Evolutionary conservation across 2,888 invertebrate genomes (phyloP), one percentile per base, ranked within the genome.

Genomic region (Cephus rjabovi): DNA sequence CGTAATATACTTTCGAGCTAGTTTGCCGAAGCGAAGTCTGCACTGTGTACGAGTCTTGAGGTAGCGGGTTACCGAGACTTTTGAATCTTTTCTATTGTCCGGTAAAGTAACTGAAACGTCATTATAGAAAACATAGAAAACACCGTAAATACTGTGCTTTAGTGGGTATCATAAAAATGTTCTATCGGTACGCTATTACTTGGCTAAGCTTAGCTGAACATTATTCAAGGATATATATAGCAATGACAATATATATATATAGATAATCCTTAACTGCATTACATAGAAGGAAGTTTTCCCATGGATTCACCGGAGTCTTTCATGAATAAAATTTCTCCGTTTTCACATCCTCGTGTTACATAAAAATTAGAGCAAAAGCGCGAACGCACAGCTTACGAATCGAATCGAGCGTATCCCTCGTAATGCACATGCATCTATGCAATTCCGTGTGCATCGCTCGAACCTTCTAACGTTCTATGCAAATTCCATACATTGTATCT

Each of bases 1-100:
- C 87, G 86, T 87, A 90, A 90, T 83, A 82, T 81, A 89, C 90
- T 90, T 88, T 88, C 89, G 86, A 87, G 87, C 85, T 82, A 34
- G 74, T 79, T 70, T 81, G 81, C 81, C 73, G 82, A 80, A 83
- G 81, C 81, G 81, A 81, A 82, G 76, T 82, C 79, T 40, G 69
- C 74, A 34, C 35, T 11, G 34, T 34, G 74, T 3, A 40, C 40
- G 0, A 40, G 40, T 15, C 4, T 40, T 15, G 4, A 40, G 15
- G 40, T 12, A 40, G 40, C 40, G 40, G 15, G 15, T 15, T 40
- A 15, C 15, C 40, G 40, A 15, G 40, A 40, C 4, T 40, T 40
- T 1, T 15, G 15, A 15, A 40, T 40, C 40, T 40, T 15, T 40
- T 40, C 40, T 40, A 40, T 40, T 40, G 40, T 40, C 4, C 40